A percentile compares a stretch with the other conserved stretches of the same genome.
These are phyloP conservation scores for Saccostrea glomerata DNA, from an alignment of 1,140 invertebrate species.

Conservation along the genomic window DNA sequence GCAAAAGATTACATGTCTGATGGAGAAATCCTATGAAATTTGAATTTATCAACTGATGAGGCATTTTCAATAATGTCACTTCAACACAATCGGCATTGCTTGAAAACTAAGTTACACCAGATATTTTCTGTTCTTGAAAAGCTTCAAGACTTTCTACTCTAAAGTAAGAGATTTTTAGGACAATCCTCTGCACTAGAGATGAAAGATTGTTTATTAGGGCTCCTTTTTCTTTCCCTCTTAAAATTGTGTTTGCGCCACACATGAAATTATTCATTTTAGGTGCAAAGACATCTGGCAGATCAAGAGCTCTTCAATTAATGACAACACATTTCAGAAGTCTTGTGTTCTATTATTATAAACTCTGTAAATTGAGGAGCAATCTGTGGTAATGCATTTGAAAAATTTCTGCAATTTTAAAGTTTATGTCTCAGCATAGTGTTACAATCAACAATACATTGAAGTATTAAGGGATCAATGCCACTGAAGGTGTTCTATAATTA, in stretches of 20 bases:
- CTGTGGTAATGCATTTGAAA: background rate
- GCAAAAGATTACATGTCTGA: constrained; percentile 2
- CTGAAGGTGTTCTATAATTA: background rate
- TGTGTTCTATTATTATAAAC: background rate
- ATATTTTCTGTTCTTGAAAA: background rate
- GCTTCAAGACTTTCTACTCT: background rate
- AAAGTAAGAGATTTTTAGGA: background rate
- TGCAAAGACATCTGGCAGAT: constrained; percentile 26
- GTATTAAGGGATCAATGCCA: background rate
- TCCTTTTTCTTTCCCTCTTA: constrained; percentile 4
- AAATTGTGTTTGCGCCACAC: constrained; percentile 10
- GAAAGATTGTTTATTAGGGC: constrained; percentile 22
- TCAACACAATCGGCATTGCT: constrained; percentile 16
- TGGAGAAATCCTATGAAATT: constrained; percentile 27
- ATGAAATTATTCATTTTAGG: constrained; percentile 16
- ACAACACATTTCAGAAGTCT: background rate
- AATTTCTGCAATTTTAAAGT: background rate
- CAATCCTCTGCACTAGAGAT: constrained; percentile 31
- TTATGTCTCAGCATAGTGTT: background rate
- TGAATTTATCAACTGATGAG: constrained; percentile 28
- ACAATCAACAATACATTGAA: background rate
- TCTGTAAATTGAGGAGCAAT: background rate
- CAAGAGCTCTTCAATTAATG: constrained; percentile 18
- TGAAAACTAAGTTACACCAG: background rate
- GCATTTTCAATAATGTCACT: constrained; percentile 34